Base-by-base conservation (phyloP, 2,888 invertebrate genomes). In the Noctua janthe region DNA sequence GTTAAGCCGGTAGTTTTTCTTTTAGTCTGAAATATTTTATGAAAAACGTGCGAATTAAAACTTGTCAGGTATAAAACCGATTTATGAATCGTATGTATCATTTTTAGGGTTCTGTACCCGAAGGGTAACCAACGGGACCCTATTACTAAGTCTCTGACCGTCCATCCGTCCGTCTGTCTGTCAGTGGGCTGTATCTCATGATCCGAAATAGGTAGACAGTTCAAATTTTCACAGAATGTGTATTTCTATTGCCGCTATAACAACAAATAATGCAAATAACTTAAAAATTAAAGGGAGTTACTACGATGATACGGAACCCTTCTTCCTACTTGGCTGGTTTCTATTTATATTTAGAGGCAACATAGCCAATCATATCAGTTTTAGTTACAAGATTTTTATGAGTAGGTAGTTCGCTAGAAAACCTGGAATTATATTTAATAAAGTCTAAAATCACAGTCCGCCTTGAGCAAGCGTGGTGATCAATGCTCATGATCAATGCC, bases 1-100 rank as follows among this genome's bases (percentile, higher is more conserved):
- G 66, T 54, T 67, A 54, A 62, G 29, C 29, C 2, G 13, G 47
- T 62, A 78, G 39, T 62, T 67, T 82, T 71, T 71, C n/a, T 29
- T 78, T 62, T 29, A 13, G 15, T 13, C 6, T 51, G 35, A 54
- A 67, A 78, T 67, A 51, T 56, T 49, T 49, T 35, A 70, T 54
- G 39, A 78, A 77, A 64, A 29, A 11, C 49, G 49, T 35, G 23
- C n/a, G 11, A 20, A 56, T 69, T 23, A 20, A 4, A 71, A 75
- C 17, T 39, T 39, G 5, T n/a, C 20, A 8, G 7, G 2, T 11
- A 39, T 20, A 4, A 39, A 29, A 8, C 7, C 29, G 7, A 62
- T 62, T 13, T 29, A 29, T 62, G 62, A 15, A 29, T 29, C 29
- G 29, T 62, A 29, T 13, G 13, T 5, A 11, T 6, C 0, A 51